These are phyloP conservation scores for Choristoneura fumiferana DNA, from an alignment of 1,140 invertebrate genomes.

Conservation along the genomic window DNA sequence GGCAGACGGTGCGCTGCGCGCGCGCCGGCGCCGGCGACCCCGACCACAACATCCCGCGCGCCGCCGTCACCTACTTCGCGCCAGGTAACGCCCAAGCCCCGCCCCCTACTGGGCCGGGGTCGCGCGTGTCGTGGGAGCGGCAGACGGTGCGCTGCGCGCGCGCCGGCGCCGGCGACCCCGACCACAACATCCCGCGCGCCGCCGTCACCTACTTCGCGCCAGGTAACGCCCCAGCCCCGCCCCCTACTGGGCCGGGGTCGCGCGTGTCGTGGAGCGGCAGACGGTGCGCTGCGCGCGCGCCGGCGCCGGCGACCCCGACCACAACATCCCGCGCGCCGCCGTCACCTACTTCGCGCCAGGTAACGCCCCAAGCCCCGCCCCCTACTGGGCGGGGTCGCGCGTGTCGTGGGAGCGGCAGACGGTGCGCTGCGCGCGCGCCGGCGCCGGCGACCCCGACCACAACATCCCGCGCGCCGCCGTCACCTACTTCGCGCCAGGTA, in stretches of 20 bases:
- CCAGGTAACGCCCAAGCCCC: slow-evolving; percentile 78
- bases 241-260: too few species aligned
- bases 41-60: slow-evolving; percentile 81
- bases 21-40: slow-evolving; percentile 75
- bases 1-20: slow-evolving; percentile 82
- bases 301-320: too few species aligned
- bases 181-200: not conserved
- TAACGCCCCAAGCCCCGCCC: too few species aligned
- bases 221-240: too few species aligned
- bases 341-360: not conserved
- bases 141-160: too few species aligned
- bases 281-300: too few species aligned
- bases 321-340: not conserved
- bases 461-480: slow-evolving; percentile 84
- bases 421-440: slow-evolving; percentile 75
- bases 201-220: not conserved
- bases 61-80: slow-evolving; percentile 89
- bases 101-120: too few species aligned
- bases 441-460: slow-evolving; percentile 78
- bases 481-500: slow-evolving; percentile 87
- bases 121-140: too few species aligned
- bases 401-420: slow-evolving; percentile 84
- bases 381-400: too few species aligned
- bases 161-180: too few species aligned
- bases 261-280: too few species aligned